Evolutionary conservation across 2,888 invertebrate genomes (phyloP).

Genomic region (Zygothrica quintamaculata): DNA sequence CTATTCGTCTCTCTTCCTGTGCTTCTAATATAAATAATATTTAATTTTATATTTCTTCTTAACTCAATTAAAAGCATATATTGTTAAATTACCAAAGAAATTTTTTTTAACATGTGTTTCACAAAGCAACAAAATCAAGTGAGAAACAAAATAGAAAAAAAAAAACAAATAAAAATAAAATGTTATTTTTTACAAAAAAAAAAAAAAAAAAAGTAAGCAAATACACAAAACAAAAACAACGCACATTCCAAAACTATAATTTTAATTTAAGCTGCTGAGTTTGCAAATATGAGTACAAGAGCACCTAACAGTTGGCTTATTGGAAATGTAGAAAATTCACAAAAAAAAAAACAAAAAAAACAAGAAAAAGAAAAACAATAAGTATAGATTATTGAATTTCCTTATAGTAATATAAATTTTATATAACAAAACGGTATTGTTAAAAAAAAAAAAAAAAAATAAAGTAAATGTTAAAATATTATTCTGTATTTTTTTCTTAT

Average conservation of each 20-base stretch:
- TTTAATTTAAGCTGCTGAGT: conserved; percentile 45
- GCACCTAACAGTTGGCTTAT: conserved; percentile 35
- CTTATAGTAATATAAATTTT: conserved; percentile 73
- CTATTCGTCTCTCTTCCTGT: too few species aligned
- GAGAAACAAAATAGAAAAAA: conserved; percentile 25
- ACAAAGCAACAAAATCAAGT: conserved; percentile 37
- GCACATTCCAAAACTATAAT: conserved; percentile 63
- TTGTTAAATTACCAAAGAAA: conserved; percentile 73
- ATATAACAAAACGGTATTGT: conserved; percentile 73
- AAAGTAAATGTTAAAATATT: conserved; percentile 66
- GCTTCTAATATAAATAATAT: too few species aligned
- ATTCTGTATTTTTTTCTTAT: not conserved
- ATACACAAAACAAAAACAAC: conserved; percentile 24
- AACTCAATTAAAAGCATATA: conserved; percentile 44
- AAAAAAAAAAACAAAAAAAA: too few species aligned
- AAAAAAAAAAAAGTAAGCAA: too few species aligned
- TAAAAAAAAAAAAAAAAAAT: conserved; percentile 54
- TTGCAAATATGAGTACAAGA: conserved; percentile 19
- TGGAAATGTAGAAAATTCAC: conserved; percentile 65
- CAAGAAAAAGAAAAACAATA: too few species aligned
- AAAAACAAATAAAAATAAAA: conserved; percentile 12
- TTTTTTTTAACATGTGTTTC: conserved; percentile 54
- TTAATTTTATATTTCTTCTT: too few species aligned
- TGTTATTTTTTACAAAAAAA: conserved; percentile 45
- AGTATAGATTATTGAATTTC: conserved; percentile 74